phyloP scores from a whole-genome alignment of 2,113 vertebrate species.

The Myanophis thanlyinensis region DNA sequence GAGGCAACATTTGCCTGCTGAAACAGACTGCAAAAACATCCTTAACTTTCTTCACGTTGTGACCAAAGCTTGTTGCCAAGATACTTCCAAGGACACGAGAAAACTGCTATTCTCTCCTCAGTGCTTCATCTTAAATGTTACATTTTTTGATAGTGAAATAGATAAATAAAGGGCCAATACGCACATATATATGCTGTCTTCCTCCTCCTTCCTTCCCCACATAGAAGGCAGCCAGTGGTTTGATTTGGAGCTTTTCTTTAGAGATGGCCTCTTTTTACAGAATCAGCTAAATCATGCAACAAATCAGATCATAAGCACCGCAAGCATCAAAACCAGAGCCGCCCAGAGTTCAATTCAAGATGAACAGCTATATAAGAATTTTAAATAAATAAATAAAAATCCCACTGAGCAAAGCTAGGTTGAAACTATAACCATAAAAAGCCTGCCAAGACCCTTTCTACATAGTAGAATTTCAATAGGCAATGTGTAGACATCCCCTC shows the following conservation, averaged over 20 bases:
- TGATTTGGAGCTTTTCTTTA: neutral
- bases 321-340: constrained; percentile 4
- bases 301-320: constrained; percentile 60
- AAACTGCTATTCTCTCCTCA: constrained; percentile 27
- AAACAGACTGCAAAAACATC: constrained; percentile 58
- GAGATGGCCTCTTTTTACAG: constrained; percentile 33
- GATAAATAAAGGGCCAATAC: constrained; percentile 30
- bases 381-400: constrained; percentile 4
- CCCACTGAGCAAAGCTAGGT: constrained; percentile 71
- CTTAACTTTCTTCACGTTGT: constrained; percentile 61
- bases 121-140: constrained; percentile 12
- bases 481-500: constrained; percentile 22
- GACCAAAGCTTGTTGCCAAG: constrained; percentile 62
- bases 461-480: constrained; percentile 42
- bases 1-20: constrained; percentile 49
- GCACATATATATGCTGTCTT: constrained; percentile 18
- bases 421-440: constrained; percentile 44
- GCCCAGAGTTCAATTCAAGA: neutral
- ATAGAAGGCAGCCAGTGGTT: neutral
- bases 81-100: constrained; percentile 54
- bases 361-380: neutral
- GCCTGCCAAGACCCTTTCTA: constrained; percentile 41
- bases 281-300: constrained; percentile 56
- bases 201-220: neutral
- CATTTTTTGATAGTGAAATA: neutral